Evolutionary conservation across 2,888 invertebrate genomes (phyloP), one percentile per base, ranked within the genome.

Genomic region (Sphinx pinastri): DNA sequence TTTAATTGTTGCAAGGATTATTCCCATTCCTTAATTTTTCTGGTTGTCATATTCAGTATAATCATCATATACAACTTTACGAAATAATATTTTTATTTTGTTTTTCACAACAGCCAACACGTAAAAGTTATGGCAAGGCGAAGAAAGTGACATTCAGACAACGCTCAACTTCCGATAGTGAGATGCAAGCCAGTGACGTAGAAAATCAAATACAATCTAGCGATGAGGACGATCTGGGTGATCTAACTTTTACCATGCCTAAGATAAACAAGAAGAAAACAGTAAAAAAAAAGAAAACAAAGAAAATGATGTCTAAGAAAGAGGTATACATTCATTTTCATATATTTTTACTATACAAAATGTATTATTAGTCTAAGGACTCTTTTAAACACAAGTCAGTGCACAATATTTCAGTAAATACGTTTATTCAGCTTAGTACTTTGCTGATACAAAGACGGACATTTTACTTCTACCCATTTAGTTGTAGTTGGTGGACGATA

Each of bases 111-210:
- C 87, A 93, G 94, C 87, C 86, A 45, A 77, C 79, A 4, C 84
- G 92, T 52, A 93, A 92, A 76, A 94, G 94, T 73, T 94, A 94
- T 71, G 87, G 88, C 1, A 93, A 93, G 79, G 74, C 86, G 1
- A 93, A 92, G 74, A 93, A 89, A 72, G 91, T 93, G 5, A 79
- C 88, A 71, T 92, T 92, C 81, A 78, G 74, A 0, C 84, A 88
- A 55, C 75, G 70, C 31, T 83, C 88, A 4, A 71, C 74, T 3
- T 84, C 86, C 0, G 84, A 84, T 68, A 84, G 83, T 75, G 87
- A 87, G 19, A 79, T 75, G 5, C 74, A 77, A n/a, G 76, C 76
- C 0, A 74, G 71, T 73, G 79, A 74, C 6, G 68, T 60, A 4
- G 67, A 49, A 4, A 69, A 70, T 14, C 73, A 74, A 5, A 70